These are phyloP conservation scores for Sander lucioperca DNA, from an alignment of 2,113 vertebrate species.

Conservation along the genomic window DNA sequence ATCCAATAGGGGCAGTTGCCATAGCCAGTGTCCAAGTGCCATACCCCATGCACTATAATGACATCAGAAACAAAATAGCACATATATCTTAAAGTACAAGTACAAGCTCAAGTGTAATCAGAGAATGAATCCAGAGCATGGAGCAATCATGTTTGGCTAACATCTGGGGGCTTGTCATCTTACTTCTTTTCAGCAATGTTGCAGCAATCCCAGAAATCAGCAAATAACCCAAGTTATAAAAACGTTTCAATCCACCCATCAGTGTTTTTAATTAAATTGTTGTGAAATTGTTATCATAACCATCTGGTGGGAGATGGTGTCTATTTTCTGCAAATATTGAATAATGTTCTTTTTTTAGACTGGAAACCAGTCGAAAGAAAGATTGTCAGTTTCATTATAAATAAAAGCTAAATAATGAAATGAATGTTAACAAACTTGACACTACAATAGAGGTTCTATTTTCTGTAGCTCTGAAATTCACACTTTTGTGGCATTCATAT, in stretches of 20 bases:
- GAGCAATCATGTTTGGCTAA: background rate
- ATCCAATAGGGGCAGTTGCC: background rate
- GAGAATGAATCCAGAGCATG: background rate
- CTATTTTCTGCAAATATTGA: background rate
- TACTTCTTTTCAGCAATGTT: background rate
- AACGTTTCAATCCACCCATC: background rate
- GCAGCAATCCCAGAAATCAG: background rate
- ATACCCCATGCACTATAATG: background rate
- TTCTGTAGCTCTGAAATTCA: background rate
- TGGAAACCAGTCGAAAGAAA: background rate
- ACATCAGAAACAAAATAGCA: background rate
- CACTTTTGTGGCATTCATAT: background rate
- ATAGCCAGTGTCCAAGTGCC: no score
- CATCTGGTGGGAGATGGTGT: background rate
- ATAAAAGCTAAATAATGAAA: background rate
- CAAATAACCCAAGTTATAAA: background rate
- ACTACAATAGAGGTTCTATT: background rate
- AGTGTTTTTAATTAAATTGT: background rate
- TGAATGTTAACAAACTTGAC: background rate
- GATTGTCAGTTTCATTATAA: no score
- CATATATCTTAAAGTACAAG: background rate
- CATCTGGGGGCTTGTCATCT: background rate
- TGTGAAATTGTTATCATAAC: no score
- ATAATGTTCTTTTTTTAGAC: no score
- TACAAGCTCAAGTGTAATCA: background rate